phyloP scores from a whole-genome alignment of 1,140 invertebrate species.

The Littorina saxatilis region DNA sequence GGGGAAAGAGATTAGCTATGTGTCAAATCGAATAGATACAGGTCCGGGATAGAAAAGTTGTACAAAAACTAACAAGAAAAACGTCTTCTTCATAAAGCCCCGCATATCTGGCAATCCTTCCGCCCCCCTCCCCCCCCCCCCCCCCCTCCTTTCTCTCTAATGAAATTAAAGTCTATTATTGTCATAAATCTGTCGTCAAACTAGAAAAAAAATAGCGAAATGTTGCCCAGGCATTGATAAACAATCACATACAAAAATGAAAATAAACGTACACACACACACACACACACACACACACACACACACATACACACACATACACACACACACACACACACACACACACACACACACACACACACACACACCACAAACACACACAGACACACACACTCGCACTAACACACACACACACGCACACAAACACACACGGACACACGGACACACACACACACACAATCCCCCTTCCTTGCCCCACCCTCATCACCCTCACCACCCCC shows the following conservation, averaged over 20 bases:
- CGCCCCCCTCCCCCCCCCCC: background rate
- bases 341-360: constrained; percentile 17
- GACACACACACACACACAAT: no score
- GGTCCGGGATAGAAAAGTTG: background rate
- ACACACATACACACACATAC: constrained; percentile 13
- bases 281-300: background rate
- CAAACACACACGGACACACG: no score
- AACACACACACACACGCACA: no score
- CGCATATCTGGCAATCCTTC: background rate
- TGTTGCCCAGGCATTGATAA: background rate
- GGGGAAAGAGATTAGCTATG: background rate
- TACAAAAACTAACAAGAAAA: background rate
- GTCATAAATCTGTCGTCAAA: background rate
- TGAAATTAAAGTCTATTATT: background rate
- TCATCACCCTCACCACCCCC: no score
- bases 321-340: constrained; percentile 12
- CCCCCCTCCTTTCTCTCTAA: background rate
- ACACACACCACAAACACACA: no score
- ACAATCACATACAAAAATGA: background rate
- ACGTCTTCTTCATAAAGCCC: background rate
- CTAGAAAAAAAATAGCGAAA: background rate
- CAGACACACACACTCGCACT: no score
- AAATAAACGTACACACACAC: background rate
- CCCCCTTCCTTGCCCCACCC: no score
- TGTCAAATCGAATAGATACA: background rate